These are phyloP conservation scores for Teinopalpus imperialis DNA, from an alignment of 2,888 invertebrate genomes.

Conservation along the genomic window DNA sequence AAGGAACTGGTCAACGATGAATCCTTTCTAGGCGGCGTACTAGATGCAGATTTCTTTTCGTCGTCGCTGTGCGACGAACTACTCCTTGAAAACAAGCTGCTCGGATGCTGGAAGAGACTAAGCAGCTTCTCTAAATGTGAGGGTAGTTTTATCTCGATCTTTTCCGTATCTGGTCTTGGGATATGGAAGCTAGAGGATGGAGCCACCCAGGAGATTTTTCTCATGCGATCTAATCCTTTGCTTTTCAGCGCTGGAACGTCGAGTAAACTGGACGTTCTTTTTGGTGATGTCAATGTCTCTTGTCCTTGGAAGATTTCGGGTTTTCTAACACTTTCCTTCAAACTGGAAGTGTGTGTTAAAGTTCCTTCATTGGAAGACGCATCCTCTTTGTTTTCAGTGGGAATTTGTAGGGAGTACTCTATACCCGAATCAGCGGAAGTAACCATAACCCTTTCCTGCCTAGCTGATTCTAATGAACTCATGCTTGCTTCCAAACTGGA, in stretches of 20 bases:
- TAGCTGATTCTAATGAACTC: conserved; percentile 71
- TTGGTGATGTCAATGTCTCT: conserved; percentile 63
- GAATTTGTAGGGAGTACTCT: conserved; percentile 69
- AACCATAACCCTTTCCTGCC: conserved; percentile 65
- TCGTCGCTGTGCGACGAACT: conserved; percentile 53
- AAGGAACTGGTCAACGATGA: conserved; percentile 69
- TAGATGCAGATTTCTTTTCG: conserved; percentile 63
- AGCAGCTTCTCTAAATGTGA: conserved; percentile 85
- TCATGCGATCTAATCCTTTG: conserved; percentile 66
- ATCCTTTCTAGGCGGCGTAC: conserved; percentile 71
- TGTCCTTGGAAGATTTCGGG: conserved; percentile 41
- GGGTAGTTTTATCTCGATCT: conserved; percentile 63
- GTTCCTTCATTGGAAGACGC: conserved; percentile 76
- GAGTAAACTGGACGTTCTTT: conserved; percentile 63
- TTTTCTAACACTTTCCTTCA: conserved; percentile 57
- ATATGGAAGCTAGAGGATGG: conserved; percentile 70
- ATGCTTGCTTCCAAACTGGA: conserved; percentile 77
- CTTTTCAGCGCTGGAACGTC: conserved; percentile 72
- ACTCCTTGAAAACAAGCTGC: conserved; percentile 80
- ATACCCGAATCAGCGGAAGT: conserved; percentile 77
- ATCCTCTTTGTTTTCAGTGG: conserved; percentile 62
- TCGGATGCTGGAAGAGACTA: conserved; percentile 85
- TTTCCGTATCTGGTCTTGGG: conserved; percentile 59
- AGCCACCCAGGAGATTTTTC: conserved; percentile 84
- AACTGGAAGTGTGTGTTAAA: conserved; percentile 69